phyloP scores from a whole-genome alignment of 1,140 invertebrate genomes.

The Bombyx mandarina region DNA sequence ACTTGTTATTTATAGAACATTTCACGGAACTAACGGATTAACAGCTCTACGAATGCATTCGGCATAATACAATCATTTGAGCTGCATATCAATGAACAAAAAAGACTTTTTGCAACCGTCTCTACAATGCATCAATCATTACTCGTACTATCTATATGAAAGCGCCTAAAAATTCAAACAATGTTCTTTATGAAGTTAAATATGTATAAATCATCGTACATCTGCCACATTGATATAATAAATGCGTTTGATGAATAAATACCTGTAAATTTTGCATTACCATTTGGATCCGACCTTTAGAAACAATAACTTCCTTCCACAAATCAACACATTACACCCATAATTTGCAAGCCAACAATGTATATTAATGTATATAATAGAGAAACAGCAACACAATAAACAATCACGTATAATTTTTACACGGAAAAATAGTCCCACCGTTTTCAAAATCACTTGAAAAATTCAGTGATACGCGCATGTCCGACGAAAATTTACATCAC shows the following conservation, averaged over 20 bases:
- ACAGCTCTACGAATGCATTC: slow-evolving; percentile 4
- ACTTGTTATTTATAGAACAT: not conserved
- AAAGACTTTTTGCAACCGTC: too few relatives aligned
- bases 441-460: slow-evolving; percentile 59
- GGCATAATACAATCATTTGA: slow-evolving; percentile 1
- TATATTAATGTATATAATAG: slow-evolving; percentile 8
- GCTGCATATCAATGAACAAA: slow-evolving; percentile 5
- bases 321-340: slow-evolving; percentile 30
- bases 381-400: slow-evolving; percentile 11
- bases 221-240: too few relatives aligned
- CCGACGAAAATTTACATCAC: slow-evolving; percentile 69
- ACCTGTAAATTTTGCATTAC: slow-evolving; percentile 36
- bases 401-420: slow-evolving; percentile 20
- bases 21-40: slow-evolving; percentile 4
- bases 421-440: slow-evolving; percentile 43
- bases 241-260: slow-evolving; percentile 27
- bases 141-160: too few relatives aligned
- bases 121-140: too few relatives aligned
- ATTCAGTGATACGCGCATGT: slow-evolving; percentile 60
- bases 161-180: too few relatives aligned
- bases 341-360: slow-evolving; percentile 20
- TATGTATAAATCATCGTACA: too few relatives aligned
- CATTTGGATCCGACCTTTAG: slow-evolving; percentile 52
- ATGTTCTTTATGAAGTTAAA: too few relatives aligned
- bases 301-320: slow-evolving; percentile 40